These are phyloP conservation scores for Drosophila suzukii DNA, from an alignment of 1,140 invertebrate species.

Conservation along the genomic window DNA sequence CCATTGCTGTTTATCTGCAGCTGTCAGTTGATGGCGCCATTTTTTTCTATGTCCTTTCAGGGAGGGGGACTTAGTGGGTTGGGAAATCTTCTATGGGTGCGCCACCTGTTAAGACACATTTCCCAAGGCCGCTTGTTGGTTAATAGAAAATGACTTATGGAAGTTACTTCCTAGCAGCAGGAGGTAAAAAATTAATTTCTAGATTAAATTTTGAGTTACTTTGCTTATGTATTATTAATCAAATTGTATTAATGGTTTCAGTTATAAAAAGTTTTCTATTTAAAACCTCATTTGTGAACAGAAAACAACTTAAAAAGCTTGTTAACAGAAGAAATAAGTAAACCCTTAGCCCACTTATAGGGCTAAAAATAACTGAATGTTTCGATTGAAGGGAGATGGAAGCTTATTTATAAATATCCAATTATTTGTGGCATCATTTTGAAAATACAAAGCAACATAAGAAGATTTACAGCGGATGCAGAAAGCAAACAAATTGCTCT, in stretches of 20 bases:
- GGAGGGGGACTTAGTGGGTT: background rate
- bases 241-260: too few species aligned
- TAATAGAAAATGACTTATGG: slow-evolving; percentile 26
- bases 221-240: background rate
- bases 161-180: background rate
- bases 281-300: too few species aligned
- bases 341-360: background rate
- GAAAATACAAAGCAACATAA: too few species aligned
- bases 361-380: too few species aligned
- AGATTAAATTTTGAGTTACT: background rate
- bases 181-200: slow-evolving; percentile 20
- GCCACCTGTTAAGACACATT: slow-evolving; percentile 55
- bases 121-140: slow-evolving; percentile 18
- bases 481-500: too few species aligned
- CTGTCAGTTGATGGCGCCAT: slow-evolving; percentile 62
- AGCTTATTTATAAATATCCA: too few species aligned
- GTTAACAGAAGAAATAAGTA: background rate
- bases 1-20: slow-evolving; percentile 63
- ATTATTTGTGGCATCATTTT: too few species aligned
- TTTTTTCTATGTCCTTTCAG: slow-evolving; percentile 14
- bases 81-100: slow-evolving; percentile 4
- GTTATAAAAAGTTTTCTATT: too few species aligned
- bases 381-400: too few species aligned
- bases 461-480: too few species aligned
- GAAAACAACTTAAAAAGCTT: background rate